These are phyloP conservation scores for Noctua fimbriata DNA, from an alignment of 2,888 invertebrate genomes.

Conservation along the genomic window DNA sequence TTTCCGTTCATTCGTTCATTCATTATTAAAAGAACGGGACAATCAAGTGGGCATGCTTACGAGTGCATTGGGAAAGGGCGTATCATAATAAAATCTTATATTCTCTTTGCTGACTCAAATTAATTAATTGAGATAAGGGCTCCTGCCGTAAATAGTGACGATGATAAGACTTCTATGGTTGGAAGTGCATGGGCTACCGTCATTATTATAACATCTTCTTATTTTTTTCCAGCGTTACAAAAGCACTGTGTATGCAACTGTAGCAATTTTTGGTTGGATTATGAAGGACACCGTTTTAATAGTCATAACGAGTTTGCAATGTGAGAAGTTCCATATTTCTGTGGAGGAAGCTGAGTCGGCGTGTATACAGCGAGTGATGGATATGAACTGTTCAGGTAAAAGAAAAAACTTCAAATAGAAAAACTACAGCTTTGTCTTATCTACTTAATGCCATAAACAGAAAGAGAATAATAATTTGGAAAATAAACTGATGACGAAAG, in stretches of 20 bases:
- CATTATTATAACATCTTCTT: not conserved
- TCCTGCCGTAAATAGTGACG: not conserved
- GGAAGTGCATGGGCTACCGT: not conserved
- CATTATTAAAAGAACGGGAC: not conserved
- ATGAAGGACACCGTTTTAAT: not conserved
- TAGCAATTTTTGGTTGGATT: not conserved
- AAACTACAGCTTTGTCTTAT: not conserved
- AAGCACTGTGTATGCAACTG: not conserved
- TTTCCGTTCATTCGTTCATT: no score
- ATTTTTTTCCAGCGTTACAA: not conserved
- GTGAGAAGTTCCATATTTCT: conserved; percentile 1
- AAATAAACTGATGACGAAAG: no score
- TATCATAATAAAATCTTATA: not conserved
- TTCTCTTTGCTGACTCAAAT: not conserved
- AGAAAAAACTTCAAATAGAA: not conserved
- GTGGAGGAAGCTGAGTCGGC: conserved; percentile 3
- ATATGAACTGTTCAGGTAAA: conserved; percentile 6
- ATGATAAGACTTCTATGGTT: not conserved
- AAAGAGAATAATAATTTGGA: not conserved
- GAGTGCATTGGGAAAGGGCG: not conserved
- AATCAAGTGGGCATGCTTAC: not conserved
- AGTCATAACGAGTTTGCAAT: not conserved
- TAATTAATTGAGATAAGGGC: not conserved
- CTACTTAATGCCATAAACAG: not conserved
- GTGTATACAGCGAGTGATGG: conserved; percentile 8